Conservation (phyloP, 2,888 invertebrate genomes). For the Tetheella fluctuosa region DNA sequence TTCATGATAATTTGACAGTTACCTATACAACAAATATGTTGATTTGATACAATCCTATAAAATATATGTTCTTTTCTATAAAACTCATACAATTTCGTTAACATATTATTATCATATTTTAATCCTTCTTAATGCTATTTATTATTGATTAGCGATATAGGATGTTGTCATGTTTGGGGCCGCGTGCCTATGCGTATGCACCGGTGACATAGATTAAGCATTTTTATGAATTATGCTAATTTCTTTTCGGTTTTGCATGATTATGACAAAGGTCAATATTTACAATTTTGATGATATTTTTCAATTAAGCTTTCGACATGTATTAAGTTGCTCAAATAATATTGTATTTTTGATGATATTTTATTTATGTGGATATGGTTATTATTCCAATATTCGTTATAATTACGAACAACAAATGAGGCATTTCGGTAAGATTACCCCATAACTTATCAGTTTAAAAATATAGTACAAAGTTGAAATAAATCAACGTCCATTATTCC, state of each 20-base stretch:
- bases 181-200: slow-evolving; percentile 28
- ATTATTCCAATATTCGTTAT: no score
- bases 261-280: slow-evolving; percentile 11
- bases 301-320: not conserved
- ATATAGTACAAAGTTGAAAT: no score
- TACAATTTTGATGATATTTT: not conserved
- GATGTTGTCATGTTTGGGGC: not conserved
- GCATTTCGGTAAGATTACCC: no score
- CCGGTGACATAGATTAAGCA: slow-evolving; percentile 52
- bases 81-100: not conserved
- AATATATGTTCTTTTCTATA: not conserved
- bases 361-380: no score
- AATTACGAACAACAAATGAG: no score
- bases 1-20: not conserved
- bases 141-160: slow-evolving; percentile 2
- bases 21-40: not conserved
- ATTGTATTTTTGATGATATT: no score
- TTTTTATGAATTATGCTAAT: slow-evolving; percentile 35
- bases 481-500: no score
- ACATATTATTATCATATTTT: not conserved
- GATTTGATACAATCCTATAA: not conserved
- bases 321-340: no score
- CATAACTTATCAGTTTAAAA: no score
- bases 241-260: slow-evolving; percentile 27
- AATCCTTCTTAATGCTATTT: not conserved